Percentiles rank a stretch among this genome's conserved stretches.
Evolutionary conservation across 2,113 vertebrate species (phyloP).

Genomic region (human): GRCh38 chr3:107973501-107974000

Average conservation of each 20-base stretch:
- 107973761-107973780: background rate
- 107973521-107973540: background rate
- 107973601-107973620: background rate
- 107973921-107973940: background rate
- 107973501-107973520: background rate
- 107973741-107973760: background rate
- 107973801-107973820: background rate
- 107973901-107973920: background rate
- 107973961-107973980: background rate
- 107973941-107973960: background rate
- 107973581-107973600: background rate
- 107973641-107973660: background rate
- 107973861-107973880: background rate
- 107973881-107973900: background rate
- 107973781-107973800: background rate
- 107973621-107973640: background rate
- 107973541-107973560: background rate
- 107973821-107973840: background rate
- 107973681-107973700: background rate
- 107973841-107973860: background rate
- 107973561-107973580: background rate
- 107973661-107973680: background rate
- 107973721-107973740: background rate
- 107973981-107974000: background rate
- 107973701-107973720: background rate